phyloP scores from a whole-genome alignment of 2,797 vertebrate species.

The Poecilia picta region DNA sequence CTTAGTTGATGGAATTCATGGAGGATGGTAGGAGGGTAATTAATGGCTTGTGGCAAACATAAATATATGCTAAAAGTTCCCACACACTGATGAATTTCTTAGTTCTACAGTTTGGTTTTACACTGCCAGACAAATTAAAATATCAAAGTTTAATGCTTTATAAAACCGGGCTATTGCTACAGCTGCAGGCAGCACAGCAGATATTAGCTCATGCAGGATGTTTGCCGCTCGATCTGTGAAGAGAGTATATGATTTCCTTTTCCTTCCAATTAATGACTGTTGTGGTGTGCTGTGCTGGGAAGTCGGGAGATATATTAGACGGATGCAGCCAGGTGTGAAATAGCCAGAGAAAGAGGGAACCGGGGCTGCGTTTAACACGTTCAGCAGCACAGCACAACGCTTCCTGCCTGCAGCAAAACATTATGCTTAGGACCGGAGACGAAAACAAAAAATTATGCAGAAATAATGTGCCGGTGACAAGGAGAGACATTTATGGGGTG shows the following conservation, averaged over 20 bases:
- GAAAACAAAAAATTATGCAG: slow-evolving; percentile 48
- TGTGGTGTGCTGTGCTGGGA: slow-evolving; percentile 48
- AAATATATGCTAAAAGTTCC: slow-evolving; percentile 32
- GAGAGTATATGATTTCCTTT: slow-evolving; percentile 63
- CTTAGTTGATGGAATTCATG: slow-evolving; percentile 5
- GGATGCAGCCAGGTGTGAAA: slow-evolving; percentile 75
- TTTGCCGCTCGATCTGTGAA: slow-evolving; percentile 24
- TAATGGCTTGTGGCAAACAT: slow-evolving; percentile 21
- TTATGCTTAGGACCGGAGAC: slow-evolving; percentile 39
- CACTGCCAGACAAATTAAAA: slow-evolving; percentile 47
- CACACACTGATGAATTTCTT: slow-evolving; percentile 8
- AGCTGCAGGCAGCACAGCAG: slow-evolving; percentile 42
- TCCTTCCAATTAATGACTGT: slow-evolving; percentile 72
- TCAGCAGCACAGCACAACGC: slow-evolving; percentile 45
- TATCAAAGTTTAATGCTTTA: slow-evolving; percentile 45
- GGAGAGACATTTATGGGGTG: slow-evolving; percentile 38
- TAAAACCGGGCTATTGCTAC: slow-evolving; percentile 29
- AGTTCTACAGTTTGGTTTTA: slow-evolving; percentile 30
- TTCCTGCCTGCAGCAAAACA: slow-evolving; percentile 52
- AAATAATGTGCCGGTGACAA: slow-evolving; percentile 41
- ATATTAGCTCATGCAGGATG: slow-evolving; percentile 39
- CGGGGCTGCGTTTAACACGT: slow-evolving; percentile 49
- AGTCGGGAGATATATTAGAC: slow-evolving; percentile 63
- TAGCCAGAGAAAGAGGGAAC: slow-evolving; percentile 50
- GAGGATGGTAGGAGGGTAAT: not conserved